Evolutionary conservation across 2,113 vertebrate genomes (phyloP), one percentile per base, ranked within the genome.

Genomic region (Beaufortia kweichowensis): DNA sequence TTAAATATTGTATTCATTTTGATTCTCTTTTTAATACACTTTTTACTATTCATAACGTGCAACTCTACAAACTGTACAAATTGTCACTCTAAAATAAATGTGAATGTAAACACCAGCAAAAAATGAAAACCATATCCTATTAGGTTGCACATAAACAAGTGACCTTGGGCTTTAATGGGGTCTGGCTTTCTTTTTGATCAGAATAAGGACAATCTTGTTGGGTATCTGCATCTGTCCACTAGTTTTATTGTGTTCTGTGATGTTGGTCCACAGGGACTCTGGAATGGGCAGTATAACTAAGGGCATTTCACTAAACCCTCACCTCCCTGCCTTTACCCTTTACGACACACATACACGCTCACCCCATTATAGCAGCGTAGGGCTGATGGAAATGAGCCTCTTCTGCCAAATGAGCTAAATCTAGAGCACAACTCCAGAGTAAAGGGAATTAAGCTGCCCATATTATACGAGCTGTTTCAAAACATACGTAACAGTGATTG

Each of bases 111-210:
- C 63, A 56, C n/a, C 15, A 39, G 23, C 23, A 64, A 33, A 73
- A 3, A 70, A 46, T n/a, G n/a, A 57, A 55, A 9, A 35, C 24
- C 11, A 29, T 8, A 68, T 63, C 8, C 74, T 21, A 60, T 75
- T 69, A 75, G 23, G 57, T 68, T 75, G 74, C 46, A 55, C 62
- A 62, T 66, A 83, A 78, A 62, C 28, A 43, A 71, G 21, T 79
- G 76, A 83, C 79, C 84, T 85, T 85, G 84, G 79, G 28, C n/a
- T 85, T 79, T 80, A 82, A 75, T 64, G 71, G 64, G 50, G 39
- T 14, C 55, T 71, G 65, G 28, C 46, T 75, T 46, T 24, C 60
- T 26, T 60, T 76, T 74, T 60, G 56, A 39, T 64, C 21, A 12
- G 23, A 71, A 21, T 35, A 48, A 12, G 48, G 70, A 57, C 48